phyloP scores from a whole-genome alignment of 2,113 vertebrate genomes.

The Pedionomus torquatus region DNA sequence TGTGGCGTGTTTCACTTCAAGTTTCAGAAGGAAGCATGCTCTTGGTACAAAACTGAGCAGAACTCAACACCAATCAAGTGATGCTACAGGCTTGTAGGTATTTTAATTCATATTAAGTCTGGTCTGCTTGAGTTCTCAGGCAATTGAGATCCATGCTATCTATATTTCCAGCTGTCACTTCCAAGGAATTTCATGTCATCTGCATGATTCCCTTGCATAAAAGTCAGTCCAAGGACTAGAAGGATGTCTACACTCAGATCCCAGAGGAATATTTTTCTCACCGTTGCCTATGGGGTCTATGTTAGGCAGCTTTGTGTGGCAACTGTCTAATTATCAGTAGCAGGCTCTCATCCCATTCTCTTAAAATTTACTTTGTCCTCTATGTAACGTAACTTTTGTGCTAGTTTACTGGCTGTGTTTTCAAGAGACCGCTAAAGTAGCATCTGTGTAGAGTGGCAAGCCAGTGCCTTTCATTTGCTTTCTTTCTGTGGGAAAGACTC shows the following conservation, averaged over 20 bases:
- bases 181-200: not conserved
- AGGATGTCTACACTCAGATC: not conserved
- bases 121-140: not conserved
- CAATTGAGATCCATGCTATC: not conserved
- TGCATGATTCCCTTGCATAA: not conserved
- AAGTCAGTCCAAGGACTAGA: not conserved
- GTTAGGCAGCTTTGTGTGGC: not conserved
- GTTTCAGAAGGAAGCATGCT: conserved; percentile 4
- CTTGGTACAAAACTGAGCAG: not conserved
- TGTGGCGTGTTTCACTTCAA: not conserved
- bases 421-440: rapidly evolving
- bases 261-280: rapidly evolving
- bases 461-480: not conserved
- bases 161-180: not conserved
- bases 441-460: not conserved
- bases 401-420: not conserved
- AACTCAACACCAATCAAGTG: not conserved
- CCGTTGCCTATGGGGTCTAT: not conserved
- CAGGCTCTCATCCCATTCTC: not conserved
- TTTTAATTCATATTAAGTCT: not conserved
- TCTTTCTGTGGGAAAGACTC: not conserved
- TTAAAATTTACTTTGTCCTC: not conserved
- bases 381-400: not conserved
- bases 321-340: not conserved
- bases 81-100: too few relatives aligned